phyloP scores from a whole-genome alignment of 2,113 vertebrate species.

The Andinoacara biseriatus region DNA sequence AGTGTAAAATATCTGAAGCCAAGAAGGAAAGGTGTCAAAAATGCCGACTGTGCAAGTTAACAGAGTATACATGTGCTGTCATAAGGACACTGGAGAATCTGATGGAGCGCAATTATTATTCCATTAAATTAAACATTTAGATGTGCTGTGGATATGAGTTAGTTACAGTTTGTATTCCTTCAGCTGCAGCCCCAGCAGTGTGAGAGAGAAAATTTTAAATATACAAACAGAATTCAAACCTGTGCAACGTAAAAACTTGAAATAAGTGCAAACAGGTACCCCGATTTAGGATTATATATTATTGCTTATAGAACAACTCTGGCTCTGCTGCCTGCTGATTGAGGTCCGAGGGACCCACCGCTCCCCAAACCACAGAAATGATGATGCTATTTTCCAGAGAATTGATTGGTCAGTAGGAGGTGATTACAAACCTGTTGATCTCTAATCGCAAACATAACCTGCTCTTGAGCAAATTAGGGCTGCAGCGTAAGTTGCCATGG shows the following conservation, averaged over 20 bases:
- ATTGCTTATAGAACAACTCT: not conserved
- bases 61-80: not conserved
- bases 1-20: not conserved
- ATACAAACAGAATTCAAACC: no score
- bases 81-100: not conserved
- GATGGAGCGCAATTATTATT: not conserved
- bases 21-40: not conserved
- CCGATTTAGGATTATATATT: not conserved
- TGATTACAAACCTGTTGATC: not conserved
- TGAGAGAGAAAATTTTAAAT: not conserved
- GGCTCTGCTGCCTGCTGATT: not conserved
- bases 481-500: not conserved
- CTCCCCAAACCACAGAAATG: not conserved
- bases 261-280: not conserved
- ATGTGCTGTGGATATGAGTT: not conserved
- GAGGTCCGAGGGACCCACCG: not conserved
- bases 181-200: not conserved
- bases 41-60: not conserved
- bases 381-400: not conserved
- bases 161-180: not conserved
- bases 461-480: not conserved
- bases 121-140: not conserved
- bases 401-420: not conserved
- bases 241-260: not conserved
- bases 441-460: not conserved